Base-by-base conservation (phyloP, 2,797 vertebrate species). In the Coccyzus lansbergi region DNA sequence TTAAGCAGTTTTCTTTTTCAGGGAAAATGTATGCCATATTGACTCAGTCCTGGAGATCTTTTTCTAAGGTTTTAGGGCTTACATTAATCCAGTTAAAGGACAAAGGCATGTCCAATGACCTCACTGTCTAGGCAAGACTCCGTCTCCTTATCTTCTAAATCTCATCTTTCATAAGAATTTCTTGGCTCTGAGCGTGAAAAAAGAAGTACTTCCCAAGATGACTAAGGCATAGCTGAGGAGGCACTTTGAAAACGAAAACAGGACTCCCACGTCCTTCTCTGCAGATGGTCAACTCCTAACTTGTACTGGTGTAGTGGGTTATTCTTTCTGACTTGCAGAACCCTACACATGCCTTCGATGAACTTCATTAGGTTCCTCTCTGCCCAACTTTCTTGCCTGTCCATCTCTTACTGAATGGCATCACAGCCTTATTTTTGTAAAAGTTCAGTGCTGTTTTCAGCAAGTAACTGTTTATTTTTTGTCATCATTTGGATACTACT, bases 31-130 rank as follows among this genome's bases (percentile, higher is more conserved):
- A 9, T 19, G 5, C 19, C 19, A 4, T 48, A 38, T 53, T 14
- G 22, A 69, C 36, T 88, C 42, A 75, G 10, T 9, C 88, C 75
- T 67, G 29, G 40, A 77, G 62, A 71, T 48, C 51, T 51, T 7
- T 75, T 92, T 90, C 72, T 83, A 89, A 92, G 49, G 28, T 40
- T 87, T 90, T 55, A 81, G 25, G 29, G 22, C 31, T 93, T 81
- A 48, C 14, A 19, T 81, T 90, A 69, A 65, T 58, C 64, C 49
- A 75, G 10, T 22, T 72, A 52, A 86, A 93, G 65, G 29, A 87
- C 62, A 95, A 88, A 81, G 51, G 34, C 22, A 15, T 18, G 16
- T 34, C 78, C 38, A 65, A 21, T 46, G 49, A 56, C 44, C 44
- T 59, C 72, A 24, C 46, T 15, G 3, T 56, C 24, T 90, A 72